Conservation (phyloP, 2,113 vertebrate species). For the Onychostoma macrolepis region DNA sequence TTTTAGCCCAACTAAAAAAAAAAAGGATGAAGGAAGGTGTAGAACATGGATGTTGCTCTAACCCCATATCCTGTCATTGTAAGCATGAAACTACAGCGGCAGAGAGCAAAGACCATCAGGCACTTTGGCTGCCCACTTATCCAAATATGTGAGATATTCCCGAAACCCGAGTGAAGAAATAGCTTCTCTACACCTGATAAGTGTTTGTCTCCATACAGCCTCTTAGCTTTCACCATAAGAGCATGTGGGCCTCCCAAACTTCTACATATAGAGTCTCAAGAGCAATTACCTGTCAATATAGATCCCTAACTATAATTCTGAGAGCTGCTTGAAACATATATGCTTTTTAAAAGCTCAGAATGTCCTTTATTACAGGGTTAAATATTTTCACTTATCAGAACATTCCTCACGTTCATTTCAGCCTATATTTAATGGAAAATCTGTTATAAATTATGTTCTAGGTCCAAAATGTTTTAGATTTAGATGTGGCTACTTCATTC, state of each 20-base stretch:
- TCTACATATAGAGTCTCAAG: constrained; percentile 40
- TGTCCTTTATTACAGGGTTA: constrained; percentile 34
- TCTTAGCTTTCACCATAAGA: constrained; percentile 21
- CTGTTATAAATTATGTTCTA: neutral
- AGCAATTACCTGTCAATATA: constrained; percentile 57
- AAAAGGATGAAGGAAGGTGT: constrained; percentile 66
- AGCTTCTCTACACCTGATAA: constrained; percentile 5
- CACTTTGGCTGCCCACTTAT: constrained; percentile 30
- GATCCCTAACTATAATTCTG: constrained; percentile 44
- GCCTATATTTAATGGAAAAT: constrained; percentile 28
- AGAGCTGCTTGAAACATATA: constrained; percentile 31
- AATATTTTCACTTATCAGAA: constrained; percentile 50
- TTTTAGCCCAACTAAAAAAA: constrained; percentile 62
- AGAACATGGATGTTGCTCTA: constrained; percentile 63
- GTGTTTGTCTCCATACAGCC: neutral
- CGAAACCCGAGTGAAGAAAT: neutral
- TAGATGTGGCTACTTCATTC: neutral
- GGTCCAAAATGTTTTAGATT: neutral
- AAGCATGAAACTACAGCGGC: constrained; percentile 36
- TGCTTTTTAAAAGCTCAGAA: constrained; percentile 35
- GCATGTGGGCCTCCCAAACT: neutral
- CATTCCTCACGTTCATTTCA: constrained; percentile 61
- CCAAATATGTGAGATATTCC: constrained; percentile 16
- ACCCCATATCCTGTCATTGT: constrained; percentile 72
- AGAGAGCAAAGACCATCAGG: constrained; percentile 40